Percentiles rank a stretch among this genome's conserved stretches.
Conservation (phyloP, 2,888 invertebrate genomes). For the Synanthedon andrenaeformis region DNA sequence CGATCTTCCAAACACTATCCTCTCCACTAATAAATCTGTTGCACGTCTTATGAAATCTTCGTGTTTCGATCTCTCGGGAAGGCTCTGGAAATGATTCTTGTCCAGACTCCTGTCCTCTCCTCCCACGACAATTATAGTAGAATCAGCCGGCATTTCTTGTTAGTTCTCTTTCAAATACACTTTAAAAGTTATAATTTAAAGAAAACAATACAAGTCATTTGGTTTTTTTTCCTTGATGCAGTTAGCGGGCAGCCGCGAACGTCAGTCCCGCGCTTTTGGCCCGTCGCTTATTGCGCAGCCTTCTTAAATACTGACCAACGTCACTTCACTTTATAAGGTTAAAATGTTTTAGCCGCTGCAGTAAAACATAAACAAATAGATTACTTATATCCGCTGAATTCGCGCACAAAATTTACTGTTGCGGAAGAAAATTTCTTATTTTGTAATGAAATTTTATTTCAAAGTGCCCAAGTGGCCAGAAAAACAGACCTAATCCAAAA, state of each 20-base stretch:
- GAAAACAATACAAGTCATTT: constrained; percentile 2
- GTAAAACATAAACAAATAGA: constrained; percentile 19
- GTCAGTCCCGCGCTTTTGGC: constrained; percentile 43
- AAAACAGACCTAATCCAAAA: too few relatives aligned
- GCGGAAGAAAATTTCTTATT: not conserved
- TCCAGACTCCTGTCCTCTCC: constrained; percentile 31
- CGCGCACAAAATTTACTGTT: constrained; percentile 1
- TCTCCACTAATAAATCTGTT: constrained; percentile 77
- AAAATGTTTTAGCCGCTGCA: constrained; percentile 20
- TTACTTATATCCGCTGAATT: constrained; percentile 5
- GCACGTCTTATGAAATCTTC: constrained; percentile 80
- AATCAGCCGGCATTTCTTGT: constrained; percentile 56
- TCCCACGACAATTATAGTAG: constrained; percentile 47
- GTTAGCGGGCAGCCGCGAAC: constrained; percentile 44
- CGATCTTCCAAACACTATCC: constrained; percentile 82
- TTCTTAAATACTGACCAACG: constrained; percentile 58
- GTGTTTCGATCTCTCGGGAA: constrained; percentile 73
- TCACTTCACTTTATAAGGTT: constrained; percentile 61
- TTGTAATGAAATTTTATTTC: too few relatives aligned
- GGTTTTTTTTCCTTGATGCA: not conserved
- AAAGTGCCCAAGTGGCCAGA: too few relatives aligned
- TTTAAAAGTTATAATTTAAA: constrained; percentile 15
- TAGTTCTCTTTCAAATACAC: constrained; percentile 19
- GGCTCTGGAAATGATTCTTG: constrained; percentile 64
- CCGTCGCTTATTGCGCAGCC: constrained; percentile 37